phyloP scores from a whole-genome alignment of 2,113 vertebrate genomes.

The Mesoclemmys tuberculata region DNA sequence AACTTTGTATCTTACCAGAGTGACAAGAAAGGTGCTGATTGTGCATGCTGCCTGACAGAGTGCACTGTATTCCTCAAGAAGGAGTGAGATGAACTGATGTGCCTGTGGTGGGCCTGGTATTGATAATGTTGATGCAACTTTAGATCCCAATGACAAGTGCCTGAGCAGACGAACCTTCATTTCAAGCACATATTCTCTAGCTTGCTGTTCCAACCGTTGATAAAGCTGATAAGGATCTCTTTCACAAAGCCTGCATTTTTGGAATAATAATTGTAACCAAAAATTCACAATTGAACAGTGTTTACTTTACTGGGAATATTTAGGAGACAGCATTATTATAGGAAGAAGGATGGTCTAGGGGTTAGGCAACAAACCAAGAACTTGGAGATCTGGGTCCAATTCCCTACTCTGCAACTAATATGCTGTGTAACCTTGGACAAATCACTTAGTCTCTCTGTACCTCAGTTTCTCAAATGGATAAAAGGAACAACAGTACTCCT shows the following conservation, averaged over 20 bases:
- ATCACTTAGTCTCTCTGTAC: neutral
- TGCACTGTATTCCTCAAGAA: constrained; percentile 94
- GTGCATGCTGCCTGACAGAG: constrained; percentile 96
- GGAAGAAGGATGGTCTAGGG: neutral
- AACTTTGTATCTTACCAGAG: constrained; percentile 86
- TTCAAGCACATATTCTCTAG: constrained; percentile 94
- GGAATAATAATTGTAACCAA: constrained; percentile 9
- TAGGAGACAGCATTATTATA: accelerated
- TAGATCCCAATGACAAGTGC: constrained; percentile 89
- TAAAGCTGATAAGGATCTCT: constrained; percentile 98
- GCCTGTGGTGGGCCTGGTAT: constrained; percentile 92
- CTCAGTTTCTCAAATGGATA: neutral
- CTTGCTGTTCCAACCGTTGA: constrained; percentile 95
- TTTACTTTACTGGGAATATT: neutral
- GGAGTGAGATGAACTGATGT: constrained; percentile 94
- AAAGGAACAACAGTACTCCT: neutral
- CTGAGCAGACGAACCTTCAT: constrained; percentile 95
- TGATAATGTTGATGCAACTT: constrained; percentile 75
- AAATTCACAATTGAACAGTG: neutral
- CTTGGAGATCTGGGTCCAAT: neutral
- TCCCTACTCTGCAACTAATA: neutral
- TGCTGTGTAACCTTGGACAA: neutral
- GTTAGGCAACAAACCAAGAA: neutral
- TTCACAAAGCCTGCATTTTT: constrained; percentile 88
- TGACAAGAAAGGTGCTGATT: constrained; percentile 95